Evolutionary conservation across 2,888 invertebrate genomes (phyloP).

Genomic region (Exephanes ischioxanthus): DNA sequence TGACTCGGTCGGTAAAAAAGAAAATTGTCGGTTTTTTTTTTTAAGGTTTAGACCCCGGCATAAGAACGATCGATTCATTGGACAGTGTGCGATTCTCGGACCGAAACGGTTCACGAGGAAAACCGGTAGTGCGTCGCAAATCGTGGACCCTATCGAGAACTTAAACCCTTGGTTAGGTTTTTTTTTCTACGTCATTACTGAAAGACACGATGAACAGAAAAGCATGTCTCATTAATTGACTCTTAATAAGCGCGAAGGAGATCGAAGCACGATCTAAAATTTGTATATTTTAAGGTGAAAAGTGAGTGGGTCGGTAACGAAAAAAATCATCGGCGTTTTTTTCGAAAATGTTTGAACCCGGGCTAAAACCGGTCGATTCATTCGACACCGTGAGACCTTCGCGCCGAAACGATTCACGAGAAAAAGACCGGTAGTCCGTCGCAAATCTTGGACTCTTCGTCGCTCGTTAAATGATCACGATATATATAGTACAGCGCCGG

Average conservation of each 20-base stretch:
- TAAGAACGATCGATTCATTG: neutral
- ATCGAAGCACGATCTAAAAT: too few species aligned
- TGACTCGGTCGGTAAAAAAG: too few species aligned
- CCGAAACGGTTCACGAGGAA: neutral
- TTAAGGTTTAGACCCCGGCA: too few species aligned
- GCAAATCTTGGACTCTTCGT: slow-evolving; percentile 30
- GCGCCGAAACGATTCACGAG: neutral
- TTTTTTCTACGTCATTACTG: too few species aligned
- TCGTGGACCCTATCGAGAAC: neutral
- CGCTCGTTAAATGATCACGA: slow-evolving; percentile 20
- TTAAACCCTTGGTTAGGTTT: too few species aligned
- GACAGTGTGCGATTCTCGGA: neutral
- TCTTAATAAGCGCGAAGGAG: too few species aligned
- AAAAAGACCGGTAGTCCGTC: slow-evolving; percentile 16
- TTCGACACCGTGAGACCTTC: neutral
- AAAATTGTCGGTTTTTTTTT: too few species aligned
- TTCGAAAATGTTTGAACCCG: too few species aligned
- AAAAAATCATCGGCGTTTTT: neutral
- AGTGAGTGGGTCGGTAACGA: neutral
- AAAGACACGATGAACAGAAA: too few species aligned
- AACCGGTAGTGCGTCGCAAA: neutral
- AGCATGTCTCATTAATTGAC: too few species aligned
- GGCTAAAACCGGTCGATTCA: neutral
- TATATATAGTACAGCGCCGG: slow-evolving; percentile 20
- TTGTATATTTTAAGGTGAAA: too few species aligned